Conservation (phyloP, 2,113 vertebrate genomes). For the Erpornis zantholeuca region DNA sequence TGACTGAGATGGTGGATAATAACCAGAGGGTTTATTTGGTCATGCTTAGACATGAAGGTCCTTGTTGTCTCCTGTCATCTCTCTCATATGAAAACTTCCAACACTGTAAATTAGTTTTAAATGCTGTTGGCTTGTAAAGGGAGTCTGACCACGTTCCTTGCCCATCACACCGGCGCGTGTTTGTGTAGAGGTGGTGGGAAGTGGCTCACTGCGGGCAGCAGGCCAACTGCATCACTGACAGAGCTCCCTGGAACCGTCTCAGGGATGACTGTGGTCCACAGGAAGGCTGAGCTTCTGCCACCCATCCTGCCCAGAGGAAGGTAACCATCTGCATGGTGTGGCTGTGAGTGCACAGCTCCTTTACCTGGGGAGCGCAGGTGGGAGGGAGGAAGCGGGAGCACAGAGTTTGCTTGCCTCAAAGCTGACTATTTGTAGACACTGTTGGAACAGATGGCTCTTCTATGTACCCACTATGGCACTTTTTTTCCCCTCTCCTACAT, state of each 20-base stretch:
- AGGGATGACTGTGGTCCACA: neutral
- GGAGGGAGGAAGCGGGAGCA: neutral
- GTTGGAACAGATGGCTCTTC: constrained; percentile 18
- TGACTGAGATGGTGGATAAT: neutral
- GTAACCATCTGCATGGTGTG: neutral
- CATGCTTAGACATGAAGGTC: neutral
- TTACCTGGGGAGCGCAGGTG: neutral
- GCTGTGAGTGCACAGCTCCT: neutral
- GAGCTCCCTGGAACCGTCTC: neutral
- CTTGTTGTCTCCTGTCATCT: neutral
- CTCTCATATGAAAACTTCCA: neutral
- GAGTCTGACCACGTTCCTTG: neutral
- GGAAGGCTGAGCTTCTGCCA: neutral
- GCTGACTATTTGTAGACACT: neutral
- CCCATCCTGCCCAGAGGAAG: neutral
- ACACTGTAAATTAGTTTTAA: neutral
- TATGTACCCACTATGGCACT: neutral
- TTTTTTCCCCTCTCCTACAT: neutral
- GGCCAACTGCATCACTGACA: neutral
- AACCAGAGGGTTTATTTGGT: neutral
- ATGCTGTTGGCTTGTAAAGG: neutral
- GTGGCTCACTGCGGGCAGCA: rapidly evolving
- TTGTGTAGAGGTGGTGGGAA: neutral
- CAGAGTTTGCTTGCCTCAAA: neutral
- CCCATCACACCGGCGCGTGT: rapidly evolving